Percentiles rank a stretch among this genome's conserved stretches.
phyloP scores from a whole-genome alignment of 2,888 invertebrate genomes.

The Calliphora vomitoria region DNA sequence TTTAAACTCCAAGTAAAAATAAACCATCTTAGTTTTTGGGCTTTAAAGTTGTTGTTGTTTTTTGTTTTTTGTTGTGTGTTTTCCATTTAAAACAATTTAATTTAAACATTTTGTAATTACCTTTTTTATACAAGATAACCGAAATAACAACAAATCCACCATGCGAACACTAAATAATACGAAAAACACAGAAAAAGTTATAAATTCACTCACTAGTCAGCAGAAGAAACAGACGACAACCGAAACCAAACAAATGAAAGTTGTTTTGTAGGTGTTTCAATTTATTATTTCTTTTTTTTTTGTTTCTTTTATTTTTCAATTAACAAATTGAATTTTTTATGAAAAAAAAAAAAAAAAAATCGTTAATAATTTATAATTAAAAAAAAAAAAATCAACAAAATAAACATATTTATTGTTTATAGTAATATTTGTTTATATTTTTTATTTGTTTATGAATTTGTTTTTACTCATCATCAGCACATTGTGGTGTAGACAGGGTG shows the following conservation, averaged over 20 bases:
- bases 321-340: conserved; percentile 35
- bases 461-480: neutral
- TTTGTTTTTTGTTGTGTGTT: no score
- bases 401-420: conserved; percentile 25
- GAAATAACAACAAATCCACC: conserved; percentile 40
- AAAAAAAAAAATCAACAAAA: conserved; percentile 18
- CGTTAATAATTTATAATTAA: conserved; percentile 60
- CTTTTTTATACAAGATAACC: conserved; percentile 53
- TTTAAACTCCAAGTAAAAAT: conserved; percentile 36
- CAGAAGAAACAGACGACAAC: conserved; percentile 46
- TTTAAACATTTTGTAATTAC: conserved; percentile 67
- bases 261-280: conserved; percentile 71
- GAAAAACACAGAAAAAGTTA: conserved; percentile 35
- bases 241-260: conserved; percentile 71
- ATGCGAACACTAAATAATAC: conserved; percentile 37
- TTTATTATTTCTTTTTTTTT: conserved; percentile 29
- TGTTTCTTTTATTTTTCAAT: conserved; percentile 45
- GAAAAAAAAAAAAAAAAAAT: conserved; percentile 34
- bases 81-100: conserved; percentile 67
- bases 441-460: neutral
- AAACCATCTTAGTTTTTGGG: conserved; percentile 39
- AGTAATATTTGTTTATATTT: conserved; percentile 30
- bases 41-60: conserved; percentile 8
- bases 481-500: neutral
- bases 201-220: conserved; percentile 18